Conservation (phyloP, 2,113 vertebrate species). For the Tauraco erythrolophus region DNA sequence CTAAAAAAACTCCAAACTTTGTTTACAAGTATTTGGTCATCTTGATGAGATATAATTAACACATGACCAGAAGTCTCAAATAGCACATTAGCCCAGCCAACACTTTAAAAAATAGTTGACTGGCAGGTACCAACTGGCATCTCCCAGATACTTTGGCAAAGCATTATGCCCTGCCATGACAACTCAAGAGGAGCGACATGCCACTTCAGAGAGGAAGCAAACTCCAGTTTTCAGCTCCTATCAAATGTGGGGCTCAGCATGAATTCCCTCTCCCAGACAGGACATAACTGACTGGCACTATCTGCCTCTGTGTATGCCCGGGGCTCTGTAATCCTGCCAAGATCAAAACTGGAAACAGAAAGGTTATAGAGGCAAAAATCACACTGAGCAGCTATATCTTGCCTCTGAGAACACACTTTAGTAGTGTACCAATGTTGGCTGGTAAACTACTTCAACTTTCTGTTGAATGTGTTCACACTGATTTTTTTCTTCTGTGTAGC, state of each 20-base stretch:
- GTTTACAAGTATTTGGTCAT: background rate
- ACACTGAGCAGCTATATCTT: background rate
- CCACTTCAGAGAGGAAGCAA: background rate
- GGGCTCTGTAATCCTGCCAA: background rate
- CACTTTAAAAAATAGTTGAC: background rate
- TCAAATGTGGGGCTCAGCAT: background rate
- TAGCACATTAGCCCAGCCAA: background rate
- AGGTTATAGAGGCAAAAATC: background rate
- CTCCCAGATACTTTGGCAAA: background rate
- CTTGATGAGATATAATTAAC: background rate
- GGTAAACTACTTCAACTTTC: background rate
- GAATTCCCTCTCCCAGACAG: background rate
- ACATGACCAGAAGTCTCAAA: background rate
- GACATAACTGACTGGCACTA: background rate
- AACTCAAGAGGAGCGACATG: background rate
- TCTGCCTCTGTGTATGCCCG: background rate
- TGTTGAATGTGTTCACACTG: background rate
- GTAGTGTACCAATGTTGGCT: background rate
- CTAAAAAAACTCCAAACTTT: background rate
- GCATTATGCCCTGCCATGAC: background rate
- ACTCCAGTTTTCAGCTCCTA: background rate
- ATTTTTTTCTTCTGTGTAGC: background rate
- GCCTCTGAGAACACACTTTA: background rate
- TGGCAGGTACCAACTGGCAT: slow-evolving; percentile 44
- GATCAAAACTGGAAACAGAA: slow-evolving; percentile 7